These are phyloP conservation scores for Megaustenia siamemsis DNA, from an alignment of 2,888 invertebrate species.

Conservation along the genomic window DNA sequence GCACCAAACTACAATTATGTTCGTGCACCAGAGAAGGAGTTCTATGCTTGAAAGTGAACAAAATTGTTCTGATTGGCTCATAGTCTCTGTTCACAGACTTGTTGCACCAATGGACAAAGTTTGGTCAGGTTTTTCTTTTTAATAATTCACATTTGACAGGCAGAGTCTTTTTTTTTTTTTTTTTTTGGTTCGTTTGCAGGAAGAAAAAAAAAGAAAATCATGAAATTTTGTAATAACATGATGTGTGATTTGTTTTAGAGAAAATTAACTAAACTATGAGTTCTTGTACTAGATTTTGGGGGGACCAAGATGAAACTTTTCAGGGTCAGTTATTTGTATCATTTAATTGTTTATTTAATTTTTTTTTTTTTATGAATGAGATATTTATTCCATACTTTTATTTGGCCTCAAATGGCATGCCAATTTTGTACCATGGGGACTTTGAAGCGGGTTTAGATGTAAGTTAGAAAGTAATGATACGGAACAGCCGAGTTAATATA, in stretches of 20 bases:
- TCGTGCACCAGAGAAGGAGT: conserved; percentile 87
- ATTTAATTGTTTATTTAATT: background rate
- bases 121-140: background rate
- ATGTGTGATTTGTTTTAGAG: too few species aligned
- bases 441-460: background rate
- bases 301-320: background rate
- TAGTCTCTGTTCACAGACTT: conserved; percentile 8
- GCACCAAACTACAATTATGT: conserved; percentile 86
- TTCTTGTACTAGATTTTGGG: background rate
- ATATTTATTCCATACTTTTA: background rate
- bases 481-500: too few species aligned
- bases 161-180: background rate
- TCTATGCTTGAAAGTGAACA: conserved; percentile 88
- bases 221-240: too few species aligned
- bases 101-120: background rate
- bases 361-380: background rate
- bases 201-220: too few species aligned
- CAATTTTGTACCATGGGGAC: background rate
- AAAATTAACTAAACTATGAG: too few species aligned
- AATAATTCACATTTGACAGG: background rate
- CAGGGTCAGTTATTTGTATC: background rate
- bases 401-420: background rate
- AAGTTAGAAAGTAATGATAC: background rate
- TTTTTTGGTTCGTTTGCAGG: too few species aligned
- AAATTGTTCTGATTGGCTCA: background rate